Evolutionary conservation across 2,888 invertebrate species (phyloP), one percentile per base, ranked within the genome.

Genomic region (Actias luna): DNA sequence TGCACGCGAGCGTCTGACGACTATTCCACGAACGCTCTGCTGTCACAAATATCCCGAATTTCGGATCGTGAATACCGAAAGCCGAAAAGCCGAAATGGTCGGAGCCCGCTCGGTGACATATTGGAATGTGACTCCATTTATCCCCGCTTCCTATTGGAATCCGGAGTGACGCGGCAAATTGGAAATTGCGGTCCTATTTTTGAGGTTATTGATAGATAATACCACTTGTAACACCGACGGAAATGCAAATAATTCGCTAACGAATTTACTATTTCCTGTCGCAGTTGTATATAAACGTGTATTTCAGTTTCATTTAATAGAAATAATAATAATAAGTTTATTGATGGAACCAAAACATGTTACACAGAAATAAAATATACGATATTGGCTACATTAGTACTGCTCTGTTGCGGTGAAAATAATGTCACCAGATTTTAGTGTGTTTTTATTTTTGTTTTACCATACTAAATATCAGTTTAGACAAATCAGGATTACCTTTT

Each of bases 61-160:
- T 82, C 84, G 83, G 81, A 83, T 78, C 76, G 77, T 79, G 84
- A 87, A 87, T 82, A 80, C 87, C 86, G 79, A 86, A 89, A 86
- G 80, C 87, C 86, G 78, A 86, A 89, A 86, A 87, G 87, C 89
- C 87, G 85, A 89, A n/a, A 88, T 85, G 81, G 83, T 83, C 82
- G 83, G 78, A 72, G 79, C 83, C 80, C 84, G 84, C 83, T 82
- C 84, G 79, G 90, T 92, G 92, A 91, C 92, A 92, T 92, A 92
- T 92, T 88, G 92, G 92, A 89, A 92, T 92, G 91, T 85, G 92
- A 89, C 91, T 90, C 92, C 92, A 92, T 92, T 92, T 92, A 92
- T 92, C 85, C 87, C 81, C 87, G 85, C 83, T 90, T 92, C 92
- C 92, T 91, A 91, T 92, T 90, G 92, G 92, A 92, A 91, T 92